Evolutionary conservation across 2,113 vertebrate genomes (phyloP).

Genomic region (Salvelinus alpinus): DNA sequence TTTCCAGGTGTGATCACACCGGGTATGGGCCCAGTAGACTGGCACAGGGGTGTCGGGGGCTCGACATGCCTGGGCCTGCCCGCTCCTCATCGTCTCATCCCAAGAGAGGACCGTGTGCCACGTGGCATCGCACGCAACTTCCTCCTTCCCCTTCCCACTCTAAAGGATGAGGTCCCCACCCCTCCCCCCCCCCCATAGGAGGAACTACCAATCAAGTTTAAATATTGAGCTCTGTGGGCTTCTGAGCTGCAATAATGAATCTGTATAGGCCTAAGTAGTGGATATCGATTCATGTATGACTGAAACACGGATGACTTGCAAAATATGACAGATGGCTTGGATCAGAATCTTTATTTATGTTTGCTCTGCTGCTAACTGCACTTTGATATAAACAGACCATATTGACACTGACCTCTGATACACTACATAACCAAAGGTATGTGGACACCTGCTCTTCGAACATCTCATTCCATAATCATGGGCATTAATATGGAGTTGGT

Average conservation of each 20-base stretch:
- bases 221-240: neutral
- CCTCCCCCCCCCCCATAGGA: constrained; percentile 1
- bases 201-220: neutral
- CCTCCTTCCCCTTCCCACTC: constrained; percentile 37
- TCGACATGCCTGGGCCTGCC: constrained; percentile 74
- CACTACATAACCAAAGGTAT: neutral
- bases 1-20: constrained; percentile 65
- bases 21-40: constrained; percentile 57
- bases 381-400: neutral
- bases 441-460: too few species aligned
- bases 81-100: constrained; percentile 51
- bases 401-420: neutral
- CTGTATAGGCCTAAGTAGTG: neutral
- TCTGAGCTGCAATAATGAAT: too few species aligned
- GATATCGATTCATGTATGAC: neutral
- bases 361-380: neutral
- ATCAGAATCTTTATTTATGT: neutral
- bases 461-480: too few species aligned
- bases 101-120: constrained; percentile 25
- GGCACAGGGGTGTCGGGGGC: constrained; percentile 51
- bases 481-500: too few species aligned
- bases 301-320: neutral
- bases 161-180: constrained; percentile 14
- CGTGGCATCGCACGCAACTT: constrained; percentile 35
- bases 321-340: too few species aligned